Base-by-base conservation (phyloP, 2,888 invertebrate genomes). In the Pediacus dermestoides region DNA sequence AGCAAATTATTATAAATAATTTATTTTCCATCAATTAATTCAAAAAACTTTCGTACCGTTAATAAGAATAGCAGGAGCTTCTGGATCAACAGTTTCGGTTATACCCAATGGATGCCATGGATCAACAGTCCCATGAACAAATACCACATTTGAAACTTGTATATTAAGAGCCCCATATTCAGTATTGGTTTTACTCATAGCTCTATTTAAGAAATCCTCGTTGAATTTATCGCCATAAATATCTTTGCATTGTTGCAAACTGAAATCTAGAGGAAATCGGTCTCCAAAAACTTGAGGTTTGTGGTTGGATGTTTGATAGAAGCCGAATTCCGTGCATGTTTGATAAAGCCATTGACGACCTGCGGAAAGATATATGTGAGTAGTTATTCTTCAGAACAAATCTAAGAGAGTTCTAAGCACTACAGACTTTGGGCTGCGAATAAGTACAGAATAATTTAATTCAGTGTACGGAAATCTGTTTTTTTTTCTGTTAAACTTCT, bases 291-390 rank as follows among this genome's bases (percentile, higher is more conserved):
- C 50, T 68, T 77, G 72, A 1, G 73, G 70, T 39, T 74, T 72
- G 2, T 74, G 77, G 0, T 82, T 80, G 0, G 93, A 90, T 0
- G 92, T 88, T 72, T 96, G 95, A 68, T 85, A 96, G 68, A 88
- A 96, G 14, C 94, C 95, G 64, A 95, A 96, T 67, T 96, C 96
- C 1, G 88, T 90, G 64, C 95, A 96, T 0, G 94, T 94, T 70
- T 95, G 95, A 66, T 92, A 95, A 41, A 78, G 82, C 95, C 95
- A 95, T 58, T 89, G 88, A 0, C 94, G 78, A 7, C 10, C 23
- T 23, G 10, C 8, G n/a, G 8, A 23, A 23, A 23, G 4, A 6
- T 6, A 7, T 4, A 23, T 23, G 4, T 9, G 10, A 23, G n/a
- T 23, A 23, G 9, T 3, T 3, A 23, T 6, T 6, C 10, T 23